Evolutionary conservation across 2,888 invertebrate genomes (phyloP), one percentile per base, ranked within the genome.

Genomic region (Ditula angustiorana): DNA sequence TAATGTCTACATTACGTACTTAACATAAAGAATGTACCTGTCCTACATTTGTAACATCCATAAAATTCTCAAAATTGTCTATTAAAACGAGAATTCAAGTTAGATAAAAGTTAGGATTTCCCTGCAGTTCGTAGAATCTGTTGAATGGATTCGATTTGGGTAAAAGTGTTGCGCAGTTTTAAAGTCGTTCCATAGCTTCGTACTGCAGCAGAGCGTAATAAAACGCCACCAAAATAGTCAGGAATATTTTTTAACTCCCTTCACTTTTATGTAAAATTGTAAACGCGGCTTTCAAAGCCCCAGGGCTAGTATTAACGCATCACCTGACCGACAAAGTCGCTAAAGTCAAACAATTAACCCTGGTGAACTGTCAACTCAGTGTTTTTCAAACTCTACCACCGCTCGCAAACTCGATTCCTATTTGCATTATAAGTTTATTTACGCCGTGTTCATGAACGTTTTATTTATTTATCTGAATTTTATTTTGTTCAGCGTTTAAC

Each of bases 321-420:
- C 82, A 82, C 79, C 80, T 87, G 77, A 77, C 81, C 75, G 77
- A 75, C 73, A 79, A 80, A 80, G 80, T 83, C 77, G 80, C 81
- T 78, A 79, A 86, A 87, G 82, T 85, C 83, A 84, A 85, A 86
- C 87, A 86, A 86, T 86, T 86, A 84, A 83, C 82, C 85, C 78
- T 71, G 71, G 77, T 69, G 77, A 75, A 75, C 73, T 75, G 76
- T 78, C 80, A 77, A 75, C 71, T 77, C 68, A 69, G 72, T 79
- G 77, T 80, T 83, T 83, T 83, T 83, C 73, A 78, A 79, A 79
- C 74, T 72, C 73, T 72, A 72, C 71, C 70, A 69, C 74, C 74
- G 72, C 71, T 71, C 65, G 23, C 58, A 69, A 71, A 72, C 77
- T 73, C 73, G 74, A 78, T 78, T 77, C 70, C 62, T 72, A 71